These are phyloP conservation scores for Climacteris rufus DNA, from an alignment of 2,113 vertebrate species.

Conservation along the genomic window DNA sequence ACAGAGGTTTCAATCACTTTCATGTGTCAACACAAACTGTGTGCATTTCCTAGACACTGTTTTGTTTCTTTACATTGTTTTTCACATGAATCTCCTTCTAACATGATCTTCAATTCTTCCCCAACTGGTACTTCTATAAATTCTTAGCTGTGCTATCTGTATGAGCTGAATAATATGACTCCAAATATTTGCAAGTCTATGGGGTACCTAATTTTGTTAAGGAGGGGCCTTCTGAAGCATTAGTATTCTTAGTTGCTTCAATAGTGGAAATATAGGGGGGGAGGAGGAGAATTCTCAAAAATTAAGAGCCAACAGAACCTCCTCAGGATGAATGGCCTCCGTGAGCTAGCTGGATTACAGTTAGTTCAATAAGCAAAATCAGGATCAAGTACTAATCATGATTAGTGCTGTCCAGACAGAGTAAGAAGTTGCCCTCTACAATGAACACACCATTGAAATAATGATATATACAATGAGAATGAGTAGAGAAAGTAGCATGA, in stretches of 20 bases:
- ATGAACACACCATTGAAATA: neutral
- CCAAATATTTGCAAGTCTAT: neutral
- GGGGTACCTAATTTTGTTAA: neutral
- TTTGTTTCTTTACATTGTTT: neutral
- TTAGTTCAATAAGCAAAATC: neutral
- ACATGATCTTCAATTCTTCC: neutral
- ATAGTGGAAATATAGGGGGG: neutral
- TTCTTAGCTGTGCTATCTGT: neutral
- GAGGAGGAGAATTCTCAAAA: neutral
- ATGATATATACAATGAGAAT: neutral
- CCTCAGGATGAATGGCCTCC: neutral
- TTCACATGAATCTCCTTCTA: neutral
- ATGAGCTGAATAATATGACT: neutral
- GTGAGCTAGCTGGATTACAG: neutral
- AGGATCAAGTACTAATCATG: neutral
- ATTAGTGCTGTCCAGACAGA: neutral
- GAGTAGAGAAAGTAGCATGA: neutral
- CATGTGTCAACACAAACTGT: neutral
- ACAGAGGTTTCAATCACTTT: neutral
- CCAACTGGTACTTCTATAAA: neutral
- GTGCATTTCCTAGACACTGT: neutral
- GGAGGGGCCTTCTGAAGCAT: neutral
- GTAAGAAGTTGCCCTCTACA: neutral
- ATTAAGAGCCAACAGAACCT: neutral
- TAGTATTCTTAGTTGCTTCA: slow-evolving; percentile 49